Conservation (phyloP, 2,797 vertebrate genomes). For the Hephaestus fuliginosus region DNA sequence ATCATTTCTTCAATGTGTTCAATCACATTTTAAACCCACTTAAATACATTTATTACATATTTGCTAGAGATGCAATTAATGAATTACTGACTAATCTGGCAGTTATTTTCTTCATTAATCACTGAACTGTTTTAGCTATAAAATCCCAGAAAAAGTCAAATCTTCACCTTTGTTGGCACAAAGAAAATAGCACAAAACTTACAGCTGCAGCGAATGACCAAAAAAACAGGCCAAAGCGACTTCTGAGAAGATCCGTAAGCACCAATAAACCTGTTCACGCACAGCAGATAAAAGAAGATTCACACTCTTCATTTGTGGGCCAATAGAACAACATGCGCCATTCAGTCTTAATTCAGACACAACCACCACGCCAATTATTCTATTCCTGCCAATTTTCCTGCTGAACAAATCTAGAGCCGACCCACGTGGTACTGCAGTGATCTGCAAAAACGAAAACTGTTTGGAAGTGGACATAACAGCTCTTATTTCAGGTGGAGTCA, state of each 20-base stretch:
- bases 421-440: slow-evolving; percentile 39
- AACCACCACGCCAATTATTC: slow-evolving; percentile 30
- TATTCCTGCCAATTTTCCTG: slow-evolving; percentile 41
- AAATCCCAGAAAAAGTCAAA: neutral
- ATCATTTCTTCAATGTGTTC: neutral
- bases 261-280: neutral
- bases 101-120: neutral
- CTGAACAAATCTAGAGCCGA: slow-evolving; percentile 45
- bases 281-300: neutral
- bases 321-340: slow-evolving; percentile 14
- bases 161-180: too few species aligned
- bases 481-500: slow-evolving; percentile 28
- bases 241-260: neutral
- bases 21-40: neutral
- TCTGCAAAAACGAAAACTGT: slow-evolving; percentile 28
- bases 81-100: rapidly evolving
- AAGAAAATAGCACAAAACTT: neutral
- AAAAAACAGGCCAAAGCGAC: neutral
- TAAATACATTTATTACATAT: neutral
- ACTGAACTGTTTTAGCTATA: neutral
- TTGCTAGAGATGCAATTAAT: neutral
- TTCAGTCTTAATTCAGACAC: slow-evolving; percentile 29
- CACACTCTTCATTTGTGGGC: neutral
- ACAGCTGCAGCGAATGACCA: neutral
- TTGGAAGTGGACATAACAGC: slow-evolving; percentile 6